Percentiles rank a stretch among this genome's conserved stretches.
Conservation (phyloP, 2,888 invertebrate genomes). For the Agrochola litura region DNA sequence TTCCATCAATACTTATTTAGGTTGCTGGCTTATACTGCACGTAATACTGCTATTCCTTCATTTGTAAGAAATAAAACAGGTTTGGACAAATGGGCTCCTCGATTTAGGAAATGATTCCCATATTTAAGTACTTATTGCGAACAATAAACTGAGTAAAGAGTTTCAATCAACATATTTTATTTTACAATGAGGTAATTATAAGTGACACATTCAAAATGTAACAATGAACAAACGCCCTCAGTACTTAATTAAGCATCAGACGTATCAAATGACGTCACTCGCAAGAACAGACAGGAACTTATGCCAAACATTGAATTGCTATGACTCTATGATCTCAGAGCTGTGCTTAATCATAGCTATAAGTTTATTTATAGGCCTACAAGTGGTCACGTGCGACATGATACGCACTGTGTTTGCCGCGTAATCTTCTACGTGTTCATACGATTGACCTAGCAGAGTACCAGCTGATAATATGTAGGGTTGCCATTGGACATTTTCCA, state of each 20-base stretch:
- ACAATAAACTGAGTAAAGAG: background rate
- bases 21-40: constrained; percentile 34
- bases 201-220: constrained; percentile 20
- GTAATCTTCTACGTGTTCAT: constrained; percentile 65
- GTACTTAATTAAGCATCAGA: constrained; percentile 18
- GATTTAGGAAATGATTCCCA: constrained; percentile 14
- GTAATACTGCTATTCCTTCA: constrained; percentile 26
- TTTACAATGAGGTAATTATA: constrained; percentile 14
- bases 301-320: constrained; percentile 32
- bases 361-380: constrained; percentile 72
- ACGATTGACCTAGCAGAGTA: constrained; percentile 63
- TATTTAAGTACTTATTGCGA: constrained; percentile 16
- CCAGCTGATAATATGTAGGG: constrained; percentile 65
- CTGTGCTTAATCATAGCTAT: constrained; percentile 47
- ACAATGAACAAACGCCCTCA: constrained; percentile 10
- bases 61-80: constrained; percentile 11
- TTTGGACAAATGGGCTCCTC: background rate
- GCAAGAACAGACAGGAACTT: constrained; percentile 8
- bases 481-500: constrained; percentile 17
- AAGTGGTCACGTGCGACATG: constrained; percentile 68
- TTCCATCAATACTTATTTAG: constrained; percentile 68
- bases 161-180: background rate
- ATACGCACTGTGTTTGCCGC: constrained; percentile 64
- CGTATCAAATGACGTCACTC: constrained; percentile 31
- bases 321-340: constrained; percentile 51